Base-by-base conservation (phyloP, 2,888 invertebrate genomes). In the Diploptera punctata region DNA sequence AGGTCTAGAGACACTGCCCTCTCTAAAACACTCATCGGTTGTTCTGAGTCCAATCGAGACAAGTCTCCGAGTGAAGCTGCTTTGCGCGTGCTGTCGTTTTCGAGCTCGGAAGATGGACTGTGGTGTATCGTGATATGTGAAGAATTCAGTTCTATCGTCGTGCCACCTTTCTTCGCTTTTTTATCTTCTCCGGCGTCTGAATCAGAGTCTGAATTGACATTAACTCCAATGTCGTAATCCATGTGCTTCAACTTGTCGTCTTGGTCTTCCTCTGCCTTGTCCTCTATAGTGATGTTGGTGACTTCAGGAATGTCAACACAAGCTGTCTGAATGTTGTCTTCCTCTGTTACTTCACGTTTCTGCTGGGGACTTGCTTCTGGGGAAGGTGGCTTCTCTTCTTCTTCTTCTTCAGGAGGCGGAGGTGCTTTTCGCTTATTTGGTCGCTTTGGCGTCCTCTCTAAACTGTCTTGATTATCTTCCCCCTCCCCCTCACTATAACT, bases 1-100 rank as follows among this genome's bases (percentile, higher is more conserved):
- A 93, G 90, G 76, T 94, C 94, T 54, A 94, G 83, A 78, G 93
- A 93, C 80, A 93, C 93, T 0, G 94, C 93, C 75, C 93, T 85
- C 82, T 94, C 93, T 26, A 83, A 77, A 0, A 80, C 77, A 19
- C 78, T 77, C 24, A 80, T 78, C 2, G 77, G 75, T 67, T 75
- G 75, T 38, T 74, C 76, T 24, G 84, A 83, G 70, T 87, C 86
- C 74, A 93, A 90, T 79, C 90, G 89, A 0, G 93, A 92, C 67
- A 94, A 83, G 81, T 94, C 93, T 0, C 93, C 93, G 1, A 93
- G 85, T 44, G 93, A 93, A 0, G 93, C 91, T 1, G 93, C 93
- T 83, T 91, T 92, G 19, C 93, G 84, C 72, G 85, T 86, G 79
- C 89, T 89, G 76, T 90, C 89, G 67, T 89, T 88, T 0, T 82